These are phyloP conservation scores for Pseudobourletiella spinata DNA, from an alignment of 1,140 invertebrate species.

Conservation along the genomic window DNA sequence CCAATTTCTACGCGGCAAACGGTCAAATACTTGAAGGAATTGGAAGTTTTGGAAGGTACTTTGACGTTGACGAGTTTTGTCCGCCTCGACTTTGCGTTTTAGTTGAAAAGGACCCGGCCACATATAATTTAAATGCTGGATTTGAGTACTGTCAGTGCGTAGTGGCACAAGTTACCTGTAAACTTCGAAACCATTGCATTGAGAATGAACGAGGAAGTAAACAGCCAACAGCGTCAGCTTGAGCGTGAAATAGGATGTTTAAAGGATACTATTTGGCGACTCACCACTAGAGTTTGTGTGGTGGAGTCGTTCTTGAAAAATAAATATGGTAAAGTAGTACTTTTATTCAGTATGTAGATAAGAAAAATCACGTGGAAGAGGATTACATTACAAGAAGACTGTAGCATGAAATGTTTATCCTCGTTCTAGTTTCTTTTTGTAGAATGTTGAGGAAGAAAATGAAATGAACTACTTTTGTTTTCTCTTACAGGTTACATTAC, in stretches of 20 bases:
- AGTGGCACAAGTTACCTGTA: too few species aligned
- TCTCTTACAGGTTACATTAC: too few species aligned
- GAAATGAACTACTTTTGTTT: not conserved
- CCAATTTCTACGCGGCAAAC: too few species aligned
- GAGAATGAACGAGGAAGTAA: not conserved
- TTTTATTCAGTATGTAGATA: not conserved
- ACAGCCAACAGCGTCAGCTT: not conserved
- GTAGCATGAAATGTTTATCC: not conserved
- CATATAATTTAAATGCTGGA: not conserved
- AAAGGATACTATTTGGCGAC: conserved; percentile 6
- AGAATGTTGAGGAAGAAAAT: not conserved
- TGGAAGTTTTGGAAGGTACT: too few species aligned
- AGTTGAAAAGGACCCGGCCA: too few species aligned
- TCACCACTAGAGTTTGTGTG: not conserved
- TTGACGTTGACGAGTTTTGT: too few species aligned
- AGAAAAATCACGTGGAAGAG: not conserved
- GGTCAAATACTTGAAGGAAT: too few species aligned
- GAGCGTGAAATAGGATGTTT: not conserved
- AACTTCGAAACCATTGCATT: not conserved
- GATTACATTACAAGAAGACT: not conserved
- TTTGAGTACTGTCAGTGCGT: too few species aligned
- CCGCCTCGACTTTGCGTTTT: too few species aligned
- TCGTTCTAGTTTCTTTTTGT: not conserved
- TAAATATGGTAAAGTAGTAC: not conserved
- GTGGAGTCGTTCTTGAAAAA: not conserved